Evolutionary conservation across 2,797 vertebrate species (phyloP).

Genomic region (Crypturellus tataupa): DNA sequence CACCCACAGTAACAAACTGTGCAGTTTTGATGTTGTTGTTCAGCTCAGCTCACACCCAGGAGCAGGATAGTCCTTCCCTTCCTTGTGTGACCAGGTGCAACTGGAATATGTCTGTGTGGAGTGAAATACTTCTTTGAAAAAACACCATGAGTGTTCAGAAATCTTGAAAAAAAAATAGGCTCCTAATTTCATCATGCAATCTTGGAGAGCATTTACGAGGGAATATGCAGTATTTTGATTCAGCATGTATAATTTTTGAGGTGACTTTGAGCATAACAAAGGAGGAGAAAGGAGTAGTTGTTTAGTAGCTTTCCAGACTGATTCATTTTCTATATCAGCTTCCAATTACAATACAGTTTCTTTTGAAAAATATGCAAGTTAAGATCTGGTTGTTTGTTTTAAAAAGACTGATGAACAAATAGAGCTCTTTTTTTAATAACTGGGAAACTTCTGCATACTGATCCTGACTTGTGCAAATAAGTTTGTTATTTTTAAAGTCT

Average conservation of each 20-base stretch:
- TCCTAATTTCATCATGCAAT: not conserved
- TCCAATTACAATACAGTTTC: not conserved
- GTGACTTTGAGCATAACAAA: not conserved
- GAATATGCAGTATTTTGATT: not conserved
- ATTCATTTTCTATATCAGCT: not conserved
- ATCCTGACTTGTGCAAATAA: not conserved
- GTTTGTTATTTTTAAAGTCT: not conserved
- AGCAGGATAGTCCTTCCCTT: not conserved
- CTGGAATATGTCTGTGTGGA: not conserved
- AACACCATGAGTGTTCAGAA: not conserved
- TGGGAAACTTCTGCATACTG: not conserved
- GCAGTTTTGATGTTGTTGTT: not conserved
- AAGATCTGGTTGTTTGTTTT: constrained; percentile 1
- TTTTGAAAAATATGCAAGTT: not conserved
- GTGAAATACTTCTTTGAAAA: not conserved
- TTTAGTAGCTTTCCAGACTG: not conserved
- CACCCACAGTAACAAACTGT: not conserved
- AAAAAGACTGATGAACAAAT: constrained; percentile 1
- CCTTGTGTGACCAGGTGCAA: not conserved
- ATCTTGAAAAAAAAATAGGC: not conserved
- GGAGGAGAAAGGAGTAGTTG: not conserved
- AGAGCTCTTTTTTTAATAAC: not conserved
- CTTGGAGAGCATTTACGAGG: not conserved
- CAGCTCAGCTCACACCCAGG: not conserved
- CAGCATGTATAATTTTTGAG: not conserved